These are phyloP conservation scores for Clupea harengus DNA, from an alignment of 2,113 vertebrate species.

Conservation along the genomic window DNA sequence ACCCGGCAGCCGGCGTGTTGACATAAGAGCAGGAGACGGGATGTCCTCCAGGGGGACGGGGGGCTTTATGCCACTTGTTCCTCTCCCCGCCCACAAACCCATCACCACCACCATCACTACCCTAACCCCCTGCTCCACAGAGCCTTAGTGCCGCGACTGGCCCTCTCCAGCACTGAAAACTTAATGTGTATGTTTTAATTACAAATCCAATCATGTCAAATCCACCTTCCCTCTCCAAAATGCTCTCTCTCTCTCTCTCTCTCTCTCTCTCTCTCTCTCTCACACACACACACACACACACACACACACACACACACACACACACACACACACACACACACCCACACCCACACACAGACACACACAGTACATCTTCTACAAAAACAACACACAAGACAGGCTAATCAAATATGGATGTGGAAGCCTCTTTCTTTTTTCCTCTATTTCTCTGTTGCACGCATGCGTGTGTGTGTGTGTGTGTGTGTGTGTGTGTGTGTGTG, in stretches of 20 bases:
- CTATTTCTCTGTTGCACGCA: neutral
- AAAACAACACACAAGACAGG: neutral
- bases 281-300: neutral
- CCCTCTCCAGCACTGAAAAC: neutral
- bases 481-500: neutral
- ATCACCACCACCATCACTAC: neutral
- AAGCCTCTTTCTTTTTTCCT: neutral
- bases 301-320: neutral
- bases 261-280: conserved; percentile 14
- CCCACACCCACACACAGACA: neutral
- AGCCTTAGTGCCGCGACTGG: neutral
- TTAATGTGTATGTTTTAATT: neutral
- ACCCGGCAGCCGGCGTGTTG: neutral
- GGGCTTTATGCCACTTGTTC: neutral
- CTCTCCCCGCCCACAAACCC: neutral
- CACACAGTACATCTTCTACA: neutral
- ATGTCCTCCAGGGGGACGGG: neutral
- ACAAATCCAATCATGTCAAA: neutral
- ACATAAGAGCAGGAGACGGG: conserved; percentile 5
- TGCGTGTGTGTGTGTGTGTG: neutral
- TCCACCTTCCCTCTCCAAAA: neutral
- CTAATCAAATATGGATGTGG: conserved; percentile 4
- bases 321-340: neutral
- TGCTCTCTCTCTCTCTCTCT: conserved; percentile 8
- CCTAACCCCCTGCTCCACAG: neutral